Base-by-base conservation (phyloP, 2,888 invertebrate genomes). In the Abrostola triplasia region DNA sequence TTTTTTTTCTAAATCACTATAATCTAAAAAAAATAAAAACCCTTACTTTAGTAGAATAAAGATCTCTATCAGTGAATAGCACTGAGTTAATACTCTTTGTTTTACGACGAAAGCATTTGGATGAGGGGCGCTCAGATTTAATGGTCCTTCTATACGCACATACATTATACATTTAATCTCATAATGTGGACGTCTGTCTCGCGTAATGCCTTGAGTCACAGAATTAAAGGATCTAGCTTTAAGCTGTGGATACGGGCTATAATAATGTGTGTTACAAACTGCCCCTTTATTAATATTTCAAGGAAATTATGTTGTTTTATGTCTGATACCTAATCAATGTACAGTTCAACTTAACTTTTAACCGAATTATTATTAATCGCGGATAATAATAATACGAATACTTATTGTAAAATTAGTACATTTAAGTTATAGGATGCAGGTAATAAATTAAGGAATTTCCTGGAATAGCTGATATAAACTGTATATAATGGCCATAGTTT, bases 61-160 rank as follows among this genome's bases (percentile, higher is more conserved):
- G 70, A 69, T 78, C 35, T 72, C 62, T 72, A 70, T 73, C 64
- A 52, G 68, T 49, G 66, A 66, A 62, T 58, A 60, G 51, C 67
- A 70, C 65, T 69, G 72, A 67, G 72, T 77, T 68, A 83, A 81
- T 79, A 78, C 77, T 73, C 76, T 85, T 84, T 83, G 84, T 87
- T 86, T 86, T 85, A 86, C 80, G 84, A 86, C 73, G 70, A 72
- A 73, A 66, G 73, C 76, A 77, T 76, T 75, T 56, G 80, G 77
- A 81, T 75, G 70, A 75, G 79, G 80, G 80, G 77, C 79, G 71
- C 73, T 57, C 57, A 78, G 78, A 78, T 81, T 82, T 85, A 85
- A 82, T 82, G 78, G 77, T 63, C 70, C 52, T 60, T 50, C 58
- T 38, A 36, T 63, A 55, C 49, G 47, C 36, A 63, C 49, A 47